Percentiles rank a stretch among this genome's conserved stretches.
These are phyloP conservation scores for Sinocyclocheilus grahami DNA, from an alignment of 2,113 vertebrate species.

Conservation along the genomic window DNA sequence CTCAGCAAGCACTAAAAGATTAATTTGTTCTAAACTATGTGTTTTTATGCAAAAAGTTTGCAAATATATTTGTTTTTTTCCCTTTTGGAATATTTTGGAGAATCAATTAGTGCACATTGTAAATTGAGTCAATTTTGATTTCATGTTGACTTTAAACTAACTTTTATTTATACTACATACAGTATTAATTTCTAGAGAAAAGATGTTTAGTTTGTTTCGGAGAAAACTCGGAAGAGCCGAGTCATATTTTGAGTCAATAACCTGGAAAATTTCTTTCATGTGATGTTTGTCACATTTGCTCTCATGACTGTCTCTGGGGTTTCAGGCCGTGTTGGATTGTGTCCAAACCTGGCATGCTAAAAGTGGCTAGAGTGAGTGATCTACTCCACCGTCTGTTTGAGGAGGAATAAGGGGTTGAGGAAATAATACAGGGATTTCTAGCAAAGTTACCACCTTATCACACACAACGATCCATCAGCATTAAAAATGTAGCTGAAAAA, in stretches of 20 bases:
- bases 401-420: conserved; percentile 10
- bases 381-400: not conserved
- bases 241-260: conserved; percentile 6
- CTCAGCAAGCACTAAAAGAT: not conserved
- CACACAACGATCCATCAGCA: conserved; percentile 16
- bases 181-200: not conserved
- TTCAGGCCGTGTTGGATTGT: conserved; percentile 40
- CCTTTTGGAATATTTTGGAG: not conserved
- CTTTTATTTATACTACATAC: not conserved
- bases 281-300: conserved; percentile 29
- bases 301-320: conserved; percentile 36
- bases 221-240: not conserved
- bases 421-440: conserved; percentile 24
- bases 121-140: not conserved
- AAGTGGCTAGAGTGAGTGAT: conserved; percentile 45
- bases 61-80: not conserved
- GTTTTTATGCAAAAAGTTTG: too few species aligned
- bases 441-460: conserved; percentile 39
- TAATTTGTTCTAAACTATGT: not conserved
- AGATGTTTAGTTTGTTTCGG: not conserved
- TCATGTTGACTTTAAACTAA: not conserved
- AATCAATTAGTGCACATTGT: not conserved
- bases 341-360: conserved; percentile 41
- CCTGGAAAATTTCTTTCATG: conserved; percentile 21
- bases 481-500: not conserved